Evolutionary conservation across 2,888 invertebrate genomes (phyloP).

Genomic region (Andrena haemorrhoa): DNA sequence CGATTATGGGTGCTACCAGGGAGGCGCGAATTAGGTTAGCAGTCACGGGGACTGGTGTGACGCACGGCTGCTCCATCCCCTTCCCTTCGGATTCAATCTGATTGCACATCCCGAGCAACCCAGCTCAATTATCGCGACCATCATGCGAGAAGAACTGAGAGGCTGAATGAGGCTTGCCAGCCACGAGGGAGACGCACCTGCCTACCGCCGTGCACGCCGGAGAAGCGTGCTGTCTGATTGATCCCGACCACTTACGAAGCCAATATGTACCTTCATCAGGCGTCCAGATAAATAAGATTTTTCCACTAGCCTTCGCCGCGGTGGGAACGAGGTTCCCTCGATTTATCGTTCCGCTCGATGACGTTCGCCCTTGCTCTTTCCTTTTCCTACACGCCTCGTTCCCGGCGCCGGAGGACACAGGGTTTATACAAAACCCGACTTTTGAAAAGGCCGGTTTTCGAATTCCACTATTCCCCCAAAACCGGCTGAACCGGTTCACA

Average conservation of each 20-base stretch:
- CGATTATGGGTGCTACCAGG: slow-evolving; percentile 57
- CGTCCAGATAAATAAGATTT: slow-evolving; percentile 53
- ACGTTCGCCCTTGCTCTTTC: neutral
- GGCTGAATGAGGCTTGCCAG: slow-evolving; percentile 35
- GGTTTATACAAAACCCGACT: too few relatives aligned
- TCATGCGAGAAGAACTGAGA: slow-evolving; percentile 46
- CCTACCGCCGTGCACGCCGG: neutral
- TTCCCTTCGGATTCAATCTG: slow-evolving; percentile 62
- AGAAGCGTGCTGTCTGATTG: slow-evolving; percentile 40
- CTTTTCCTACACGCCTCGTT: neutral
- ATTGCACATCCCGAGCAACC: slow-evolving; percentile 47
- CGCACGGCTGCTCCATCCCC: slow-evolving; percentile 35
- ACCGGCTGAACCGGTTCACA: too few relatives aligned
- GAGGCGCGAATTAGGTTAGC: slow-evolving; percentile 66
- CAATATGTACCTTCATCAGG: slow-evolving; percentile 50
- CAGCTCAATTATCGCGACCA: slow-evolving; percentile 62
- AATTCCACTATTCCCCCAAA: too few relatives aligned
- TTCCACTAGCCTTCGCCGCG: slow-evolving; percentile 27
- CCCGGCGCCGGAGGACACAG: neutral
- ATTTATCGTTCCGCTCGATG: slow-evolving; percentile 38
- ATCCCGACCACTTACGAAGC: slow-evolving; percentile 39
- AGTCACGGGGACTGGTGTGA: slow-evolving; percentile 53
- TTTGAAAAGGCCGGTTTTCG: too few relatives aligned
- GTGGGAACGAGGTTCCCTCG: slow-evolving; percentile 58
- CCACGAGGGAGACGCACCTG: slow-evolving; percentile 28